phyloP scores from a whole-genome alignment of 2,888 invertebrate species.

The Lycaena phlaeas region DNA sequence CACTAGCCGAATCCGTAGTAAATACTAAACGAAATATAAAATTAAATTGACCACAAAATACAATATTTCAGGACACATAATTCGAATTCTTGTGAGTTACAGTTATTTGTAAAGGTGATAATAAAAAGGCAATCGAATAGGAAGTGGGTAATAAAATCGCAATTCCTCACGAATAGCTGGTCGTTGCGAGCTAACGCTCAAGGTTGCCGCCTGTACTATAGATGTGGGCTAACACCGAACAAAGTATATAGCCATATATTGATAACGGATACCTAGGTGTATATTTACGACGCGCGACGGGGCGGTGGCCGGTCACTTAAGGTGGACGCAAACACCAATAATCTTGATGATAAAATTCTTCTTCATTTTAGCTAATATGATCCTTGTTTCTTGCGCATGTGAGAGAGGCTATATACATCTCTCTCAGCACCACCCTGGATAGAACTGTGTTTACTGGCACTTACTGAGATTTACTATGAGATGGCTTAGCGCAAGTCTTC shows the following conservation, averaged over 20 bases:
- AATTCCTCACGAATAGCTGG: constrained; percentile 16
- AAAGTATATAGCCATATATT: constrained; percentile 56
- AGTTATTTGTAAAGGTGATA: constrained; percentile 13
- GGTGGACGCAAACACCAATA: background rate
- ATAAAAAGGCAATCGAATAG: constrained; percentile 19
- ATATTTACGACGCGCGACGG: constrained; percentile 28
- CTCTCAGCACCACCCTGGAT: no score
- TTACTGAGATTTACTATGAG: no score
- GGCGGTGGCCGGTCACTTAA: constrained; percentile 49
- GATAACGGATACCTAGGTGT: constrained; percentile 58
- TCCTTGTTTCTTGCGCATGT: no score
- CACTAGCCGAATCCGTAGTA: constrained; percentile 51
- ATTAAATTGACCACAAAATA: constrained; percentile 15
- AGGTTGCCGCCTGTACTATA: constrained; percentile 33
- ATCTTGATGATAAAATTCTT: no score
- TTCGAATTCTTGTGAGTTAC: constrained; percentile 16
- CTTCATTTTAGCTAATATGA: no score
- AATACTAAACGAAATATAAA: constrained; percentile 11
- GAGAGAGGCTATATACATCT: no score
- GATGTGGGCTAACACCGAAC: constrained; percentile 39
- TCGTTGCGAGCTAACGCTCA: constrained; percentile 10
- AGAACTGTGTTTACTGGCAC: no score
- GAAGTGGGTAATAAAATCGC: constrained; percentile 19
- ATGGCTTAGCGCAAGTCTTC: no score
- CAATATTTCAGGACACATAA: constrained; percentile 17